These are phyloP conservation scores for Luperina nickerlii DNA, from an alignment of 2,888 invertebrate genomes.

Conservation along the genomic window DNA sequence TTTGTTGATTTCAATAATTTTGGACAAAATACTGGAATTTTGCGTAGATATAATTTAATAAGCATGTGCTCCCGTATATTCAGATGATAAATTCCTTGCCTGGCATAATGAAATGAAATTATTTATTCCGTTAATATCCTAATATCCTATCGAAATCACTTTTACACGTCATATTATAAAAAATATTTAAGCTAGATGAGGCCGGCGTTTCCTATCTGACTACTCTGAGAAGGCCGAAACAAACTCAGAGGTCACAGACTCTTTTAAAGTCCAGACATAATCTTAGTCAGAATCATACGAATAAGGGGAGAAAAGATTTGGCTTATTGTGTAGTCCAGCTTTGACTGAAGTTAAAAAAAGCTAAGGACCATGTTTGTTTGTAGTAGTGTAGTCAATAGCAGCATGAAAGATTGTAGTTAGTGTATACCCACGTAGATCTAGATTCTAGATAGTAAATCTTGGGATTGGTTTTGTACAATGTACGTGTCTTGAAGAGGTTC, in stretches of 20 bases:
- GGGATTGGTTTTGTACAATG: neutral
- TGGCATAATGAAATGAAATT: neutral
- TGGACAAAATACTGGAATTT: neutral
- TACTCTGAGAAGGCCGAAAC: too few species aligned
- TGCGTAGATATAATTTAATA: neutral
- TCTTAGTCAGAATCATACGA: neutral
- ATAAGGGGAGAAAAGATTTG: neutral
- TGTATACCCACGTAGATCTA: neutral
- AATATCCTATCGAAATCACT: too few species aligned
- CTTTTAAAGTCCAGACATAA: too few species aligned
- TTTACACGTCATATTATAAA: too few species aligned
- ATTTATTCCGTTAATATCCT: too few species aligned
- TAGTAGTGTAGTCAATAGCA: constrained; percentile 2
- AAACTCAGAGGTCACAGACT: too few species aligned
- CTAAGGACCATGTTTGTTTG: neutral
- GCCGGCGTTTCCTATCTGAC: too few species aligned
- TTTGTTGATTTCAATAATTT: neutral
- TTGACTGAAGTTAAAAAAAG: neutral
- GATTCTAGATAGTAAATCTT: neutral
- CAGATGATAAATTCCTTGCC: neutral
- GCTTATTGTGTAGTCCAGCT: neutral
- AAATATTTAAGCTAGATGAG: too few species aligned
- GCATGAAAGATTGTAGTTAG: constrained; percentile 20
- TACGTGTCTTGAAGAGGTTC: constrained; percentile 1
- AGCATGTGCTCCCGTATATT: neutral